Percentiles rank a stretch among this genome's conserved stretches.
phyloP scores from a whole-genome alignment of 2,888 invertebrate genomes.

The Hydrotaea diabolus region DNA sequence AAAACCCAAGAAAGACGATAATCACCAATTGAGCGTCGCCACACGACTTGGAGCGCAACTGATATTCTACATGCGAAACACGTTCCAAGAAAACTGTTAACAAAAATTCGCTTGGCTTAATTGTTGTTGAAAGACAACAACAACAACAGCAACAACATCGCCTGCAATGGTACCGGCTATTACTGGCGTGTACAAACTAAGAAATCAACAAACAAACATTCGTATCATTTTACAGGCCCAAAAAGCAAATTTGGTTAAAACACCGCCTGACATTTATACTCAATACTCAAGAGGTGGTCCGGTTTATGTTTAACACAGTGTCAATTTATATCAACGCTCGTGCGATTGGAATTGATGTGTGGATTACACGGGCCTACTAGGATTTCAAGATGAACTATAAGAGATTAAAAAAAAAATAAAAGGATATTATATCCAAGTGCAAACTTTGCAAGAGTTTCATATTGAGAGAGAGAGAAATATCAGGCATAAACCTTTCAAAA shows the following conservation, averaged over 20 bases:
- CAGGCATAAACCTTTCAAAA: no score
- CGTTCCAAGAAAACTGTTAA: slow-evolving; percentile 59
- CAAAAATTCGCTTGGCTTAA: slow-evolving; percentile 52
- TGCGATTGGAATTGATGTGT: background rate
- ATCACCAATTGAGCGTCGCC: background rate
- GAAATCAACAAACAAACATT: slow-evolving; percentile 4
- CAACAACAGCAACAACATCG: background rate
- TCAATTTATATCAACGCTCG: background rate
- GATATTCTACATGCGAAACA: slow-evolving; percentile 32
- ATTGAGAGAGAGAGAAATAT: no score
- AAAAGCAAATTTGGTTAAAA: slow-evolving; percentile 13
- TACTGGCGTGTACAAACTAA: slow-evolving; percentile 5
- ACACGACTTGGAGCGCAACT: background rate
- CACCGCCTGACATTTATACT: slow-evolving; percentile 8
- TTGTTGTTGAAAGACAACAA: slow-evolving; percentile 48
- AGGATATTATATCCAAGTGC: no score
- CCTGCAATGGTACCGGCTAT: no score
- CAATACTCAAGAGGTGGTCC: slow-evolving; percentile 27
- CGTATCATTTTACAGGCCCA: slow-evolving; percentile 22
- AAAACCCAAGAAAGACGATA: background rate
- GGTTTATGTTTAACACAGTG: slow-evolving; percentile 16
- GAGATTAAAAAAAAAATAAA: no score
- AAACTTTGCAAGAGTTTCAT: no score
- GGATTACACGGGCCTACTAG: background rate
- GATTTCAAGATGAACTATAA: no score